Conservation (phyloP, 2,113 vertebrate genomes). For the Tachysurus vachellii region DNA sequence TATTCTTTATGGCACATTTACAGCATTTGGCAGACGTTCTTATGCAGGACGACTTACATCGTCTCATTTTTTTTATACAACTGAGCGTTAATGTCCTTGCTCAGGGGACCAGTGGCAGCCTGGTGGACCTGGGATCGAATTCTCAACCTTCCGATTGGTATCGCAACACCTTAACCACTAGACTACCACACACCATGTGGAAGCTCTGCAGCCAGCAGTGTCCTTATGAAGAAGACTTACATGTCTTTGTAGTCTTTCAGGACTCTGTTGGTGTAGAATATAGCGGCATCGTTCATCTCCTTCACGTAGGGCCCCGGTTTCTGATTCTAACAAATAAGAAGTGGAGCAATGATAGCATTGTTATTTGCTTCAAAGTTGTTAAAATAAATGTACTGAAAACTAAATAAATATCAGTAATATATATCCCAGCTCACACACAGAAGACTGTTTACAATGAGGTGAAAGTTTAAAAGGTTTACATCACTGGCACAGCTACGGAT, state of each 20-base stretch:
- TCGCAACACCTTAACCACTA: no score
- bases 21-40: no score
- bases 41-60: no score
- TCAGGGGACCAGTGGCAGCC: no score
- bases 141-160: no score
- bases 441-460: not conserved
- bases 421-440: not conserved
- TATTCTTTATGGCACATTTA: not conserved
- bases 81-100: no score
- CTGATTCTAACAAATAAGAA: constrained; percentile 76
- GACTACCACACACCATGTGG: no score
- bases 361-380: no score
- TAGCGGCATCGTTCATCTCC: constrained; percentile 98
- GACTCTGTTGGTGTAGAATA: constrained; percentile 98
- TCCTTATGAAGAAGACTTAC: constrained; percentile 74
- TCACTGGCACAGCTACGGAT: not conserved
- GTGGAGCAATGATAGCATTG: constrained; percentile 24
- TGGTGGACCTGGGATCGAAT: no score
- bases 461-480: constrained; percentile 19
- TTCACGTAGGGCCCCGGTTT: constrained; percentile 97
- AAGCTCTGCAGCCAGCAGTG: no score
- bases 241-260: constrained; percentile 96
- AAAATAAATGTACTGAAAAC: no score
- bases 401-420: not conserved
- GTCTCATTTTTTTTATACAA: no score